Evolutionary conservation across 2,888 invertebrate species (phyloP).

Genomic region (Petrophora chlorosata): DNA sequence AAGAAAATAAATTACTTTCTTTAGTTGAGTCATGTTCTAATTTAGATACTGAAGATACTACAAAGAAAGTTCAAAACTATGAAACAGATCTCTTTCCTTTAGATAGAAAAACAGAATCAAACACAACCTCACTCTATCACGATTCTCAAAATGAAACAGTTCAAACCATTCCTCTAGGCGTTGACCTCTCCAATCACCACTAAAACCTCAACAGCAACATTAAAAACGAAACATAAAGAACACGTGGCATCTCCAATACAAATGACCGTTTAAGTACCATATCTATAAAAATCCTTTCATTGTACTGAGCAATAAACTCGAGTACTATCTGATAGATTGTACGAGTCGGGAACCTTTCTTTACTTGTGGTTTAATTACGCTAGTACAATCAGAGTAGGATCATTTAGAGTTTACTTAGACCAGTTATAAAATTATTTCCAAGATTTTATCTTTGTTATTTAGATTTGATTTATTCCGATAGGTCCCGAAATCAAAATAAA

Average conservation of each 20-base stretch:
- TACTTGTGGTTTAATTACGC: background rate
- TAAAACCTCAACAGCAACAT: constrained; percentile 26
- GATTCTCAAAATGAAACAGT: constrained; percentile 1
- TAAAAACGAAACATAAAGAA: constrained; percentile 39
- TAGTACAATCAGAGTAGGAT: no score
- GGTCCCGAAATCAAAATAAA: no score
- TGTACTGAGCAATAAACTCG: constrained; percentile 34
- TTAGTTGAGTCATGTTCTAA: no score
- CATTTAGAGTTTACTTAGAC: no score
- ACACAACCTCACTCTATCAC: background rate
- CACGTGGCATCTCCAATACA: constrained; percentile 50
- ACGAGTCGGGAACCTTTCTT: constrained; percentile 10
- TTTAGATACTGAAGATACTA: no score
- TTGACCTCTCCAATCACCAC: constrained; percentile 23
- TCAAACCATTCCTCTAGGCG: constrained; percentile 20
- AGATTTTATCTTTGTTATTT: no score
- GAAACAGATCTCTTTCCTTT: no score
- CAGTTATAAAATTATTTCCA: no score
- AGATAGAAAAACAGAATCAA: background rate
- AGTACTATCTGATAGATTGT: constrained; percentile 28
- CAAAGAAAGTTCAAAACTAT: no score
- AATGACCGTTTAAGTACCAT: constrained; percentile 49
- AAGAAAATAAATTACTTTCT: no score
- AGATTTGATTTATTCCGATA: no score
- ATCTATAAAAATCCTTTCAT: constrained; percentile 43